These are phyloP conservation scores for Galaxias olidus DNA, from an alignment of 2,797 vertebrate genomes.

Conservation along the genomic window DNA sequence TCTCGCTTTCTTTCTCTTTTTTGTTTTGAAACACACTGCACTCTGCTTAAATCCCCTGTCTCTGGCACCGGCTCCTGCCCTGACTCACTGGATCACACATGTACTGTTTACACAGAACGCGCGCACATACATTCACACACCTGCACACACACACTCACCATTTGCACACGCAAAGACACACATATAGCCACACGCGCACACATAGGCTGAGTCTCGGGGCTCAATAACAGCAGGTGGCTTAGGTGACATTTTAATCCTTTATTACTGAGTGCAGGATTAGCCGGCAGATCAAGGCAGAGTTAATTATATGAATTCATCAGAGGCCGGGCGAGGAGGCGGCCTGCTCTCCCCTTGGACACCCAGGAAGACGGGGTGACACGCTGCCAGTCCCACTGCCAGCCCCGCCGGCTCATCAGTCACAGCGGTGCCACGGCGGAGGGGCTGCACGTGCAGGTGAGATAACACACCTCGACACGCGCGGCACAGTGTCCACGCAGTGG, in stretches of 20 bases:
- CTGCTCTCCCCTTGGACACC: constrained; percentile 64
- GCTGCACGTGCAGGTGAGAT: constrained; percentile 44
- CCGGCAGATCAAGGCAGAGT: constrained; percentile 81
- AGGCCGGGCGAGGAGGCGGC: constrained; percentile 71
- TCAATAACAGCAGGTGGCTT: constrained; percentile 82
- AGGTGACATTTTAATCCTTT: constrained; percentile 83
- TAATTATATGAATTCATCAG: constrained; percentile 85
- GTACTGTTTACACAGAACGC: neutral
- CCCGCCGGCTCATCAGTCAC: constrained; percentile 41
- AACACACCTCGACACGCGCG: constrained; percentile 18
- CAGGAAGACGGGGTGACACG: constrained; percentile 50
- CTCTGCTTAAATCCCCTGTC: too few relatives aligned
- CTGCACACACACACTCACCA: constrained; percentile 16
- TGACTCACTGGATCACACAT: too few relatives aligned
- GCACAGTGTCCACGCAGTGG: constrained; percentile 4
- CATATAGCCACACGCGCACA: constrained; percentile 26
- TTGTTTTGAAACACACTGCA: neutral
- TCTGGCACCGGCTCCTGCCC: too few relatives aligned
- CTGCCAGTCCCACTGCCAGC: constrained; percentile 41
- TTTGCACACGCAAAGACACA: constrained; percentile 32
- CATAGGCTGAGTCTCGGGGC: constrained; percentile 70
- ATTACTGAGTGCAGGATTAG: constrained; percentile 81
- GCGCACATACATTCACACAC: constrained; percentile 30
- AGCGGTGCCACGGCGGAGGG: constrained; percentile 24
- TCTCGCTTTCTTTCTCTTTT: constrained; percentile 1